Evolutionary conservation across 2,888 invertebrate genomes (phyloP), one percentile per base, ranked within the genome.

Genomic region (Xestia xanthographa): DNA sequence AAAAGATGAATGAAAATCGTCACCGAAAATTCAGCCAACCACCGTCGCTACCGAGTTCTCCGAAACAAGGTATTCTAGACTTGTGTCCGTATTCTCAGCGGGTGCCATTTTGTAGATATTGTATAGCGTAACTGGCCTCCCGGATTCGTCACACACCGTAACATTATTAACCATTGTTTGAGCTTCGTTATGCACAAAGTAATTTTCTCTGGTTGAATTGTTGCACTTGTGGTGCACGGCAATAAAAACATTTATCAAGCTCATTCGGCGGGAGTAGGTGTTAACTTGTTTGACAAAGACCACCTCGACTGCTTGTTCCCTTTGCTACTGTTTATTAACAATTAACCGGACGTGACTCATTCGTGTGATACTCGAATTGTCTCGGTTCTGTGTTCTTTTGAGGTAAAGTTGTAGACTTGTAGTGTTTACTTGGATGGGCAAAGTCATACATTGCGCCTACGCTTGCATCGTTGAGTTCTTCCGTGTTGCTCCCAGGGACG

Each of bases 181-280:
- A 88, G 86, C 85, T 93, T 94, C 91, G 93, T 93, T 94, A 93
- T 93, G 93, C 93, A 87, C 91, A 90, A 84, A 91, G 93, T 92
- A 92, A 95, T 96, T 95, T 92, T 93, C 94, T 94, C 92, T 94
- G 95, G 95, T 91, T 88, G 87, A 89, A 91, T 91, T 91, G 93
- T 93, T 88, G 92, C 92, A 92, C 91, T 94, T 92, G 93, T 90
- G 94, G 94, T 91, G 83, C 78, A 84, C 76, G 80, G 91, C 90
- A 92, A 90, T 94, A 93, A 93, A 95, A 92, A 90, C 92, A 94
- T 94, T 93, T 92, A 92, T 93, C 93, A 94, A 89, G 86, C 88
- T 75, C 80, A 84, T 84, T 77, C 77, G 45, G 70, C 84, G 88
- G 86, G 88, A 90, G 90, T 90, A 93, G 92, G 94, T 94, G 95